Evolutionary conservation across 2,797 vertebrate species (phyloP).

Genomic region (Allobates femoralis): DNA sequence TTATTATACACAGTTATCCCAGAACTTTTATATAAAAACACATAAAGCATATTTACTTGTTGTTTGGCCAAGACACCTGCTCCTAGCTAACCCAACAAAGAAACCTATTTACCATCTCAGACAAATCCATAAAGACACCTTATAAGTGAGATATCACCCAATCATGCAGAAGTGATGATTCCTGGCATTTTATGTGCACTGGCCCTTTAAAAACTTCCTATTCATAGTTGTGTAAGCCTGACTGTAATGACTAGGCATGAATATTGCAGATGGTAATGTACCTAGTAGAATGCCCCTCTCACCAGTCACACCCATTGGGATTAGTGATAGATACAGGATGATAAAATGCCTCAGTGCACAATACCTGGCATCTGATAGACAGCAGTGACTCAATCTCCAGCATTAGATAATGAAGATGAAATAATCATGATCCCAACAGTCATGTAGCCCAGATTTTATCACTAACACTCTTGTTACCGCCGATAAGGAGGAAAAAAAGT

Average conservation of each 20-base stretch:
- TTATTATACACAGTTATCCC: neutral
- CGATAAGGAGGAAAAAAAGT: neutral
- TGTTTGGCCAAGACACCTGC: neutral
- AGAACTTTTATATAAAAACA: neutral
- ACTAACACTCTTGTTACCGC: neutral
- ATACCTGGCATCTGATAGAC: neutral
- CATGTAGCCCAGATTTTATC: neutral
- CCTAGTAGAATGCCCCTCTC: neutral
- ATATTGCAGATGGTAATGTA: neutral
- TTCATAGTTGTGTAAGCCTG: neutral
- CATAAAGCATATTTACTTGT: neutral
- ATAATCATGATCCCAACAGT: neutral
- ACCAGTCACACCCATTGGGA: neutral
- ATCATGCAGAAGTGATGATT: no score
- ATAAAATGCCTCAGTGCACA: neutral
- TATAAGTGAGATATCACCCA: no score
- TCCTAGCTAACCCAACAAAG: neutral
- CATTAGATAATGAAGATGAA: neutral
- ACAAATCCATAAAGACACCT: no score
- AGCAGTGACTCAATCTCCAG: neutral
- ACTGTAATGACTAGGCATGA: neutral
- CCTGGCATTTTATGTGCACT: neutral
- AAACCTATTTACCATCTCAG: neutral
- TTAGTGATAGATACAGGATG: neutral
- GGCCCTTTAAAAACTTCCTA: neutral